phyloP scores from a whole-genome alignment of 2,113 vertebrate species.

The Paradoxurus hermaphroditus region DNA sequence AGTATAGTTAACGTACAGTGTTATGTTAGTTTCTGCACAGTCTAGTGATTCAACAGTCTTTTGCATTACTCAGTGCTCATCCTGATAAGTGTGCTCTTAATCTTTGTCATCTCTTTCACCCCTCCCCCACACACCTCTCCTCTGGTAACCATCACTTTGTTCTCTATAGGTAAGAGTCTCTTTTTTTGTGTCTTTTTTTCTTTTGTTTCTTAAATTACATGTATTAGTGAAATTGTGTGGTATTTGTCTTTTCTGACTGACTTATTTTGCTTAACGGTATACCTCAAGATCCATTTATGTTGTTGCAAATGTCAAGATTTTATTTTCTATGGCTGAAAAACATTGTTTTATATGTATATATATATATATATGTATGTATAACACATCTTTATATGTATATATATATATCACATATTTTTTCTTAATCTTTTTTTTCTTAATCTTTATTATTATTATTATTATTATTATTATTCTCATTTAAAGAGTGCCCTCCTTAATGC shows the following conservation, averaged over 20 bases:
- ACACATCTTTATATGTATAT: background rate
- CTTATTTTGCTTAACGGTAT: background rate
- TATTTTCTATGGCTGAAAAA: background rate
- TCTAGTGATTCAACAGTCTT: background rate
- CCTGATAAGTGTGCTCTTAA: background rate
- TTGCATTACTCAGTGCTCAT: background rate
- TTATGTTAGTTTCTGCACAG: background rate
- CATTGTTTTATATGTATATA: background rate
- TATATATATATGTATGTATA: background rate
- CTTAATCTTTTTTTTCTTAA: too few relatives aligned
- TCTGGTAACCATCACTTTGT: background rate
- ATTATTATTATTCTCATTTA: too few relatives aligned
- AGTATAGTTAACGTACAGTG: background rate
- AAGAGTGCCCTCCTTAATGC: too few relatives aligned
- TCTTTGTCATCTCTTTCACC: background rate
- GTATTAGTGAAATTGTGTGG: background rate
- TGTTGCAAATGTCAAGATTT: background rate
- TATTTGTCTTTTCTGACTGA: background rate
- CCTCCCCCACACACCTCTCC: background rate
- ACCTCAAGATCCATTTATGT: background rate
- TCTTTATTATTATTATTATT: too few relatives aligned
- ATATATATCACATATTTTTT: background rate
- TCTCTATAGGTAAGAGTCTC: background rate
- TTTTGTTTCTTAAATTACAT: background rate
- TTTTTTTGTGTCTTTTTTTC: background rate